Conservation (phyloP, 92 coral and sea anemone genomes). For the Parazoanthus atlanticus region DNA sequence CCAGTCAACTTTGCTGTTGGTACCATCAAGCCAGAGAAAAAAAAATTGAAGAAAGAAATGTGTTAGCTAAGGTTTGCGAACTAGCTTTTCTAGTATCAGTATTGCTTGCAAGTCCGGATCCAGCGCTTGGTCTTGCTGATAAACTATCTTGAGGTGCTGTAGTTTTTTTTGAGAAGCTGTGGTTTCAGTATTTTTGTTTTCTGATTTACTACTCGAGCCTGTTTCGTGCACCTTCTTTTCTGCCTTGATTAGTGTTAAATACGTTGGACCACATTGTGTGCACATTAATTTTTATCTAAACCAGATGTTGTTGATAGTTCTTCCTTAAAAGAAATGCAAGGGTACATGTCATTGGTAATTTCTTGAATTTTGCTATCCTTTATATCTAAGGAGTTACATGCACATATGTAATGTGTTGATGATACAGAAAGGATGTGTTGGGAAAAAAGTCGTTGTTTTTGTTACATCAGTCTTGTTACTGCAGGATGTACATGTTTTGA, state of each 20-base stretch:
- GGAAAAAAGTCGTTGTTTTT: conserved; percentile 18
- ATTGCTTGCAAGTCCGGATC: not conserved
- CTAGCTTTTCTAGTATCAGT: not conserved
- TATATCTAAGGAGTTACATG: conserved; percentile 33
- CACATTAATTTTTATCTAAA: not conserved
- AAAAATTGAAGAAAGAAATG: not conserved
- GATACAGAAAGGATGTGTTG: conserved; percentile 13
- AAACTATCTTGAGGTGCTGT: too few relatives aligned
- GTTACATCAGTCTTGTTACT: conserved; percentile 1
- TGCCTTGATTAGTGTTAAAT: not conserved
- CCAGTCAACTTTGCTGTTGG: not conserved
- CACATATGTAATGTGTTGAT: conserved; percentile 24
- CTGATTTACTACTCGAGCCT: too few relatives aligned
- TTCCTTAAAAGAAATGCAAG: not conserved
- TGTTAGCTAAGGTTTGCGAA: not conserved
- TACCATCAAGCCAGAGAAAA: not conserved
- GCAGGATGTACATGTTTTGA: conserved; percentile 29
- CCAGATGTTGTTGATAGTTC: not conserved
- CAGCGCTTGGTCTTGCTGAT: too few relatives aligned
- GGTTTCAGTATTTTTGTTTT: too few relatives aligned
- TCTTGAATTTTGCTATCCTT: conserved; percentile 22
- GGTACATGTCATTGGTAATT: conserved; percentile 20
- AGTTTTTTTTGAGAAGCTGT: too few relatives aligned
- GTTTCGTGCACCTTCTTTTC: not conserved
- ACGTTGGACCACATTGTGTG: not conserved